These are phyloP conservation scores for Numida meleagris DNA, from an alignment of 2,113 vertebrate genomes.

Conservation along the genomic window DNA sequence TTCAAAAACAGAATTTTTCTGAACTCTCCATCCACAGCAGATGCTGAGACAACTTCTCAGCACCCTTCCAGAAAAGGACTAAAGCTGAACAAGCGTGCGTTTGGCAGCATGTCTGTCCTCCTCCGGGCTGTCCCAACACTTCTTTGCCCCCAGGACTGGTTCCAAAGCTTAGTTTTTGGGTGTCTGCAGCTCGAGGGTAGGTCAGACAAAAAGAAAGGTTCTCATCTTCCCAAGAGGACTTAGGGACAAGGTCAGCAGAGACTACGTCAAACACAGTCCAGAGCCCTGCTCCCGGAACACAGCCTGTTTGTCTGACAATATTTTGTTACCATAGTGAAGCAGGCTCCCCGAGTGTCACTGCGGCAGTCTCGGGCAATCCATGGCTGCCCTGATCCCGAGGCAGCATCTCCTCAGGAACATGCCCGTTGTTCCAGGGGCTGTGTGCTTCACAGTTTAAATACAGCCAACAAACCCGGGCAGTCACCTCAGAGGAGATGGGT, in stretches of 20 bases:
- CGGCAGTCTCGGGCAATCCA: neutral
- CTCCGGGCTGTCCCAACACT: neutral
- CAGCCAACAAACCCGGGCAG: neutral
- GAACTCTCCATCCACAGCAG: neutral
- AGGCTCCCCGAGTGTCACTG: neutral
- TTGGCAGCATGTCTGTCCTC: neutral
- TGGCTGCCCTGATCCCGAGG: neutral
- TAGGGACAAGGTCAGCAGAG: neutral
- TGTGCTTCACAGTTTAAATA: neutral
- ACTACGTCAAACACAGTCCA: neutral
- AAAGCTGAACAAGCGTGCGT: neutral
- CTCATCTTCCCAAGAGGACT: neutral
- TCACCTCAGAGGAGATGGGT: neutral
- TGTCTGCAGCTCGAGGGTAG: neutral
- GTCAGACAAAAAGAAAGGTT: neutral
- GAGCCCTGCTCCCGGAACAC: neutral
- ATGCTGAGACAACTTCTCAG: neutral
- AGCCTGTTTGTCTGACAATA: neutral
- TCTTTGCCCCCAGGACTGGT: neutral
- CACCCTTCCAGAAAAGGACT: neutral
- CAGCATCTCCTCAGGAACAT: neutral
- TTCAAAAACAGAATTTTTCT: neutral
- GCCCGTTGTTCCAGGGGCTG: neutral
- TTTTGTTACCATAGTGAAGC: constrained; percentile 19
- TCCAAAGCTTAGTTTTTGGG: neutral